Evolutionary conservation across 2,113 vertebrate genomes (phyloP).

Genomic region (Thalassoma bifasciatum): DNA sequence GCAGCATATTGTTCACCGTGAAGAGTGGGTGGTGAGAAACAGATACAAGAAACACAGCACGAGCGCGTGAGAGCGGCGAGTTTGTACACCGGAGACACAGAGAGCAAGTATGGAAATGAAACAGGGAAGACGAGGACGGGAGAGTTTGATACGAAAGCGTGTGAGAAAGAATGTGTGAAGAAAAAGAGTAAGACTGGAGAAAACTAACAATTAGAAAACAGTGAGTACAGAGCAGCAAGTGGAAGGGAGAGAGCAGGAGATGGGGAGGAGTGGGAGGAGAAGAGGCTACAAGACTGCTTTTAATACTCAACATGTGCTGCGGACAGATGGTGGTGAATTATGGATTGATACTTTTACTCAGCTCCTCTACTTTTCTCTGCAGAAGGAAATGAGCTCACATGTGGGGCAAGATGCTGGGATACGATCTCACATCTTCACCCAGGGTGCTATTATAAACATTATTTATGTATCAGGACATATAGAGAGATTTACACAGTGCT

Average conservation of each 20-base stretch:
- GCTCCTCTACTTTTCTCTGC: constrained; percentile 59
- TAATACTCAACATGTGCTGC: constrained; percentile 75
- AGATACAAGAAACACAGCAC: neutral
- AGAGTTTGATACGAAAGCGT: constrained; percentile 8
- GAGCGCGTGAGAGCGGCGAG: neutral
- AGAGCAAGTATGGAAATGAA: constrained; percentile 13
- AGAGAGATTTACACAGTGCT: neutral
- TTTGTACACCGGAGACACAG: no score
- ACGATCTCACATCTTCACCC: constrained; percentile 59
- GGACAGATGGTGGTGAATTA: constrained; percentile 80
- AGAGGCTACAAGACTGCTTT: constrained; percentile 68
- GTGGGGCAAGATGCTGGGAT: constrained; percentile 67
- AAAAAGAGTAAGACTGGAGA: constrained; percentile 4
- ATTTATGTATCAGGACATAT: constrained; percentile 27
- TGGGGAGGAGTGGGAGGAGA: constrained; percentile 47
- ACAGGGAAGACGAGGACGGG: constrained; percentile 5
- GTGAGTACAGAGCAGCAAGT: neutral
- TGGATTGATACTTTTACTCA: constrained; percentile 74
- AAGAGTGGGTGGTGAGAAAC: neutral
- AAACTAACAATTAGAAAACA: constrained; percentile 17
- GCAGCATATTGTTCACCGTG: neutral
- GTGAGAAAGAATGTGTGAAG: neutral
- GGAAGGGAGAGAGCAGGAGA: constrained; percentile 5
- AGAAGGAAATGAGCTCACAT: constrained; percentile 58
- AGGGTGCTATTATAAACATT: constrained; percentile 17